Evolutionary conservation across 2,113 vertebrate species (phyloP), one percentile per base, ranked within the genome.

Genomic region (zebrafish (Danio rerio)): DNA sequence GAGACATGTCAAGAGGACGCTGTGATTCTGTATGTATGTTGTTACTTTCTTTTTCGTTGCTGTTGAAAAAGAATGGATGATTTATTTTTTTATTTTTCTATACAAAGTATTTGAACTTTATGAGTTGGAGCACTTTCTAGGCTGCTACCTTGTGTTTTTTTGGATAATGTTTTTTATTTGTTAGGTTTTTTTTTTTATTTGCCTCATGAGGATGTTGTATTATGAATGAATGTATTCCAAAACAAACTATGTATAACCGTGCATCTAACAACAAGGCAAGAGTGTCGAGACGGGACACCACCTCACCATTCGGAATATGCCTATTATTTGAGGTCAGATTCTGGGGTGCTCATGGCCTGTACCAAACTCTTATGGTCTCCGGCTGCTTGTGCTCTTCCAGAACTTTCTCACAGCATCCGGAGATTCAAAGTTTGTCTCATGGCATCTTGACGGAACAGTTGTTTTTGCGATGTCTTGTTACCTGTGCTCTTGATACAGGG

Each of bases 211-310:
- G 85, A 83, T 83, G 65, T 80, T 74, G 58, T 82, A 84, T 86
- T 87, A 80, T 83, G 69, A 77, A 81, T 88, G 89, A 88, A 90
- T 90, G 89, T 88, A 88, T 89, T 88, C 80, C 86, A 83, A 82
- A 86, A 84, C 18, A 75, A 78, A 80, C 75, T 63, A 85, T 87
- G 80, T 85, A 77, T 66, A 85, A 82, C 68, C 13, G 76, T 40
- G 82, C 61, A 65, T 78, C 53, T 31, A 40, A 47, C 52, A 40
- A 53, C 20, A 49, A 83, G 58, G 56, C 72, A 43, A 31, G 53
- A 72, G 49, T 55, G 61, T 75, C 49, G 47, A 58, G 16, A 31
- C 16, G 20, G 21, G 81, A 42, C 63, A 40, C 31, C 6, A 18
- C 52, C 49, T 68, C 62, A 66, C 31, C 49, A 66, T 79, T 53